Conservation (phyloP, 2,797 vertebrate species). For the Cynopterus sphinx region DNA sequence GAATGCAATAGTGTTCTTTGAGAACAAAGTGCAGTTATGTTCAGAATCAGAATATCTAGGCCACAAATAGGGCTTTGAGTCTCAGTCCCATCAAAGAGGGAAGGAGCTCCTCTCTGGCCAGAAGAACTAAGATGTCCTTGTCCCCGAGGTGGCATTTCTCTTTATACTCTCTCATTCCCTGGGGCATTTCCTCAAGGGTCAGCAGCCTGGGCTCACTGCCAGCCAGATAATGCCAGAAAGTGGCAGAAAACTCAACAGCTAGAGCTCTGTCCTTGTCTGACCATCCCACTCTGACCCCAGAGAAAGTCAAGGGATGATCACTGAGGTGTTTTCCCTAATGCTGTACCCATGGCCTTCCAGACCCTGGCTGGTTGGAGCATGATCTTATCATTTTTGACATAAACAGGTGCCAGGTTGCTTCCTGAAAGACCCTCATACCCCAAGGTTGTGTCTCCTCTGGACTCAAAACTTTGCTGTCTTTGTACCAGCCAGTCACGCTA, state of each 20-base stretch:
- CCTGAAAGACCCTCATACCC: neutral
- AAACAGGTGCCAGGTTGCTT: neutral
- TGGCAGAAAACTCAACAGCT: rapidly evolving
- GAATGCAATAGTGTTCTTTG: neutral
- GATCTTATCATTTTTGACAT: neutral
- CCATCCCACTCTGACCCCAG: neutral
- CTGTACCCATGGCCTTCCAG: neutral
- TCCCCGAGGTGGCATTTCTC: neutral
- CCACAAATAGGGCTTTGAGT: neutral
- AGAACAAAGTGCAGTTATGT: neutral
- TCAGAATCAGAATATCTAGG: neutral
- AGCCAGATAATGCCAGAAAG: too few species aligned
- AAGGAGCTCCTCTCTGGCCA: neutral
- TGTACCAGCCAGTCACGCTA: neutral
- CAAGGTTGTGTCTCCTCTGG: neutral
- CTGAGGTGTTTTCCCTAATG: neutral
- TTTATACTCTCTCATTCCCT: neutral
- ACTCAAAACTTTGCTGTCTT: neutral
- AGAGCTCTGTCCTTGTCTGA: neutral
- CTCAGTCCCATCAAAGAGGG: neutral
- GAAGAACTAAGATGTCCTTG: neutral
- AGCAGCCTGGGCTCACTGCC: neutral
- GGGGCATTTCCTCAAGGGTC: neutral
- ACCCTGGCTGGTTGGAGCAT: neutral
- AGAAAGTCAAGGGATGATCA: neutral